Evolutionary conservation across 2,888 invertebrate species (phyloP), one percentile per base, ranked within the genome.

Genomic region (Liopterus haemorrhoidalis): DNA sequence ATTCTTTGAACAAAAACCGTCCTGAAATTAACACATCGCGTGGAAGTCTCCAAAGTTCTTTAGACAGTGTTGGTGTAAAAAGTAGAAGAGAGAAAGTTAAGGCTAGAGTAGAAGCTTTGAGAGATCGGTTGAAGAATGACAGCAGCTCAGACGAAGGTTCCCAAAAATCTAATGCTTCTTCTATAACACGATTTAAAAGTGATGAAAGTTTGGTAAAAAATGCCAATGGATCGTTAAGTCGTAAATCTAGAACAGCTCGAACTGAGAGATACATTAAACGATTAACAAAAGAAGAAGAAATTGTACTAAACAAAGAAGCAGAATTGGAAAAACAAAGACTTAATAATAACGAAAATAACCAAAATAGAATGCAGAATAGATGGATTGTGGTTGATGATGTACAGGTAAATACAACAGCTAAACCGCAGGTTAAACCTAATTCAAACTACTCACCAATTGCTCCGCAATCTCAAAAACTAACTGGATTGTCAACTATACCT

Each of bases 181-280:
- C 82, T 1, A 76, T 82, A 59, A 70, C 79, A 36, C 72, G 76
- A 57, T 79, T 81, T 60, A 73, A 79, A 59, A 82, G 81, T 60
- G 84, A 83, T 52, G 82, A 85, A 54, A 80, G 79, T 49, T 67
- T 81, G 42, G 76, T 76, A 59, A 57, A 54, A 28, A 44, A 40
- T 1, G 50, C 55, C 12, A 76, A 73, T 46, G 73, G 73, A 45
- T 75, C 78, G 0, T 66, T 75, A 27, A 82, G 74, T 59, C 77
- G 80, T 54, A 74, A 76, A 57, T 79, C 83, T 19, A 72, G 87
- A 42, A 76, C 80, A 16, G 86, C 87, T 1, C 74, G 89, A 56
- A 88, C 86, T 40, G 88, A 89, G 62, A 74, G 88, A 41, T 86
- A 87, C 59, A 79, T 84, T 43, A 84, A 84, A 59, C 74, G 88